Evolutionary conservation across 2,113 vertebrate genomes (phyloP).

Genomic region (Damaliscus lunatus): DNA sequence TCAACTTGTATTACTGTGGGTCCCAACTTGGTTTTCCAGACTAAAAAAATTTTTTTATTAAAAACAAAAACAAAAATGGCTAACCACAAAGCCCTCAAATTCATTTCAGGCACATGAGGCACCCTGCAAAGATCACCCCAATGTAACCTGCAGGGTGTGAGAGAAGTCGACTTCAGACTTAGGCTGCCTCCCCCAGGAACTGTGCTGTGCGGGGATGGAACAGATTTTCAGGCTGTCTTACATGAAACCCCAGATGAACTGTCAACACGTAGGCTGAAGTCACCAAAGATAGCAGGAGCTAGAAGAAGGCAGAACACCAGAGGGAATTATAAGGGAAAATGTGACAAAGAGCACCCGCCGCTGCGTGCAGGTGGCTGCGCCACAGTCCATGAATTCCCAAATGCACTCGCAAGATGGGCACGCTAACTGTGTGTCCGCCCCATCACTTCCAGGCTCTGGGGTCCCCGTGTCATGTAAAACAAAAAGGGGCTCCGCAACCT

Average conservation of each 20-base stretch:
- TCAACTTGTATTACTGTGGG: background rate
- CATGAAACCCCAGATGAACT: background rate
- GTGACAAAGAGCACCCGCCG: background rate
- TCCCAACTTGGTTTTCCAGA: background rate
- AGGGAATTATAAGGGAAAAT: background rate
- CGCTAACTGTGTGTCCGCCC: background rate
- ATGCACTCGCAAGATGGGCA: background rate
- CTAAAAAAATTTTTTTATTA: background rate
- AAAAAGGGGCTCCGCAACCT: background rate
- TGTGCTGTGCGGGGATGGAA: background rate
- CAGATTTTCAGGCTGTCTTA: background rate
- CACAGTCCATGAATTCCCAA: too few relatives aligned
- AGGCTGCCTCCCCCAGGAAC: background rate
- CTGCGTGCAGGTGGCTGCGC: accelerated
- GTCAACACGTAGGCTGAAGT: background rate
- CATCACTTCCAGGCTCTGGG: background rate
- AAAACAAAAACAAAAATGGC: background rate
- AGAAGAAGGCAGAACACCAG: background rate
- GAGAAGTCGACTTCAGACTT: background rate
- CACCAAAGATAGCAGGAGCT: background rate
- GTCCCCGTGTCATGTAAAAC: background rate
- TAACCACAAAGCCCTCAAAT: background rate
- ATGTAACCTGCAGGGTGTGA: background rate
- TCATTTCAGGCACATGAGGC: background rate
- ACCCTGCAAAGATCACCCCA: background rate